A percentile compares a stretch with the other conserved stretches of the same genome.
These are phyloP conservation scores for Perodicticus potto DNA, from an alignment of 2,797 vertebrate species.

Conservation along the genomic window DNA sequence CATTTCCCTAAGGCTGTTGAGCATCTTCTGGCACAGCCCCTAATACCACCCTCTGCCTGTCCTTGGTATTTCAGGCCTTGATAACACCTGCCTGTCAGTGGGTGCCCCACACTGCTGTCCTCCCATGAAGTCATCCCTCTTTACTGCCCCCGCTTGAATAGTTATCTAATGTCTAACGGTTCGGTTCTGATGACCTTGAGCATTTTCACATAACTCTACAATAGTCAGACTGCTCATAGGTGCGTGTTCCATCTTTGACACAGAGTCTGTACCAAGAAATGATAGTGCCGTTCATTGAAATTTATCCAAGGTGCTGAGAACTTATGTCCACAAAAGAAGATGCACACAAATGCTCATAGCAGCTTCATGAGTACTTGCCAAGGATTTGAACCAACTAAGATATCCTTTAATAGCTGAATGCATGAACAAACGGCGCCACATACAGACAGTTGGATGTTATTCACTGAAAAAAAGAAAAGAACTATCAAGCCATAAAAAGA, in stretches of 20 bases:
- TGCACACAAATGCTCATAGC: accelerated
- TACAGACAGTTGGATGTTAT: not conserved
- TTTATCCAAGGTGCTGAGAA: not conserved
- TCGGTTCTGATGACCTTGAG: not conserved
- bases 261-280: not conserved
- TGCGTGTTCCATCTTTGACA: not conserved
- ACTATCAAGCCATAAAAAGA: not conserved
- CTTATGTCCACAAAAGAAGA: not conserved
- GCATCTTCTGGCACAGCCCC: not conserved
- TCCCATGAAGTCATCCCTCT: no score
- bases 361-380: no score
- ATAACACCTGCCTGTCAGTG: accelerated
- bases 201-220: not conserved
- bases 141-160: not conserved
- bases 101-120: not conserved
- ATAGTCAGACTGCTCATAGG: not conserved
- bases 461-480: not conserved
- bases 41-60: not conserved
- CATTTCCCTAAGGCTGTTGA: not conserved
- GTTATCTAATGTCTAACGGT: not conserved
- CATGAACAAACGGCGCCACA: not conserved
- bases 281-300: no score
- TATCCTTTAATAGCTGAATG: not conserved
- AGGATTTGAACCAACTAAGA: no score
- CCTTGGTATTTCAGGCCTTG: not conserved